Percentiles rank a stretch among this genome's conserved stretches.
Conservation (phyloP, 2,797 vertebrate species). For the Eulemur mongoz region DNA sequence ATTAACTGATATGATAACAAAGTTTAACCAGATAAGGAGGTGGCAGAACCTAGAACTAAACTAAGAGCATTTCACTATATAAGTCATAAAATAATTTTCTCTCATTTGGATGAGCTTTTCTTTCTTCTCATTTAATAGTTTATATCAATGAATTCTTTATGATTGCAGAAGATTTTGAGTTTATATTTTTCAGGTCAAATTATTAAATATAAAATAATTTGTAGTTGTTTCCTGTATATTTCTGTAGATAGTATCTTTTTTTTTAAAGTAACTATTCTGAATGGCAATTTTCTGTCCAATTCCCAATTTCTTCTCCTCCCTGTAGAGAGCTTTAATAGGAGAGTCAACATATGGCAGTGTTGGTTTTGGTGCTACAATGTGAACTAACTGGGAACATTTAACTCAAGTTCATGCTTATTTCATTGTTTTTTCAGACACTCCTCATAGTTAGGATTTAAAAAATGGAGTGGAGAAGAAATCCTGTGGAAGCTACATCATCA, state of each 20-base stretch:
- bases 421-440: neutral
- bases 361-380: neutral
- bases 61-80: neutral
- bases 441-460: slow-evolving; percentile 15
- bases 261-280: slow-evolving; percentile 27
- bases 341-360: neutral
- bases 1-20: neutral
- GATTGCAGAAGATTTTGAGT: neutral
- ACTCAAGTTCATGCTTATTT: neutral
- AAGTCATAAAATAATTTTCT: neutral
- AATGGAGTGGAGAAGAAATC: neutral
- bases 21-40: neutral
- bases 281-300: slow-evolving; percentile 29
- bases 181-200: slow-evolving; percentile 54
- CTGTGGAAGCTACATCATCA: neutral
- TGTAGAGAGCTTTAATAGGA: neutral
- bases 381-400: neutral
- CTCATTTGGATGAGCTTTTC: neutral
- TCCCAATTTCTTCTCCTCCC: neutral
- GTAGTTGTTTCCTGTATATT: neutral
- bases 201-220: slow-evolving; percentile 48
- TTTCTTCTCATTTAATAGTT: neutral
- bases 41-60: neutral
- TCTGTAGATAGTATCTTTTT: neutral
- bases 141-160: neutral